Evolutionary conservation across 2,113 vertebrate species (phyloP).

Genomic region (Craseonycteris thonglongyai): DNA sequence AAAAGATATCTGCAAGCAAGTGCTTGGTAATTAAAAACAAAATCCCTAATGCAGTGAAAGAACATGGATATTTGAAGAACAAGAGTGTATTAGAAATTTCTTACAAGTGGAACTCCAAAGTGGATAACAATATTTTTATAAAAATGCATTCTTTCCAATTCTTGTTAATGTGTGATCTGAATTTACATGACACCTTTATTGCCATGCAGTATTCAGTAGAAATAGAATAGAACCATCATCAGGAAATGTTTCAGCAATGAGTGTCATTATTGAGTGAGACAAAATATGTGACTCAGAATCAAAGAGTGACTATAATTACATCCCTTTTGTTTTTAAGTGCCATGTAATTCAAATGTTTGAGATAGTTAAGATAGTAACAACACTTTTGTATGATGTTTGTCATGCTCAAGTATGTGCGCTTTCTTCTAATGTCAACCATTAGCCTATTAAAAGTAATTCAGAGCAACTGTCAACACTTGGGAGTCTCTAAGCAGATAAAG

Average conservation of each 20-base stretch:
- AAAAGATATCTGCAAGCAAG: not conserved
- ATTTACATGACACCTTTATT: not conserved
- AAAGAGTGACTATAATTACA: not conserved
- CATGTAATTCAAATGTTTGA: not conserved
- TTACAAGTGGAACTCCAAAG: not conserved
- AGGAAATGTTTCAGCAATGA: not conserved
- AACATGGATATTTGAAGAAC: not conserved
- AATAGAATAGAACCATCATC: not conserved
- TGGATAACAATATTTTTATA: not conserved
- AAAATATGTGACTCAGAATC: not conserved
- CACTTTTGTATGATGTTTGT: not conserved
- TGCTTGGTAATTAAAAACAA: not conserved
- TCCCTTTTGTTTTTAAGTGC: constrained; percentile 9
- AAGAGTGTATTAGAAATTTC: not conserved
- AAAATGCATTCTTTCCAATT: not conserved
- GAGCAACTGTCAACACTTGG: not conserved
- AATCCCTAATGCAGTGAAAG: not conserved
- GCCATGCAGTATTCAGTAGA: not conserved
- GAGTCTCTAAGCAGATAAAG: not conserved
- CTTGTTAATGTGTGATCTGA: not conserved
- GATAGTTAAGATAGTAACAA: not conserved
- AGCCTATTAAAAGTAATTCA: constrained; percentile 1
- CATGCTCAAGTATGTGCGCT: not conserved
- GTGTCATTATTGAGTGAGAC: not conserved
- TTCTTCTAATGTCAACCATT: not conserved